Conservation (phyloP, 2,888 invertebrate species). For the Microdon myrmicae region DNA sequence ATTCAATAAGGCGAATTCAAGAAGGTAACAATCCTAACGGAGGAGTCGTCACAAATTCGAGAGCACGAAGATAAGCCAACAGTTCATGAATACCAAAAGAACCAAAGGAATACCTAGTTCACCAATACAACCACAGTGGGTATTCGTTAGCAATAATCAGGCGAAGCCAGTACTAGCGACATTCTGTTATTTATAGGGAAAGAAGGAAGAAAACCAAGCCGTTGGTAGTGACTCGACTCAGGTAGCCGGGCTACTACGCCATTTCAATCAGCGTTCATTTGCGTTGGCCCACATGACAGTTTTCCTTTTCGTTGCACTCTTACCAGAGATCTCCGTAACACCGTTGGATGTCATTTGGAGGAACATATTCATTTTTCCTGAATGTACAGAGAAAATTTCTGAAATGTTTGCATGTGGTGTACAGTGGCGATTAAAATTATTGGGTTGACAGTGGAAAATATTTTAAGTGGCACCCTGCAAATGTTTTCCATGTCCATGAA, state of each 20-base stretch:
- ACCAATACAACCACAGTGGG: too few species aligned
- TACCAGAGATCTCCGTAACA: slow-evolving; percentile 1
- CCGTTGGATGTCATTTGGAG: not conserved
- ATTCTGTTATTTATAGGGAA: too few species aligned
- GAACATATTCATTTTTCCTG: slow-evolving; percentile 11
- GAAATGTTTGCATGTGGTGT: not conserved
- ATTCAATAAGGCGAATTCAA: slow-evolving; percentile 41
- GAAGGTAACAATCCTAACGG: slow-evolving; percentile 34
- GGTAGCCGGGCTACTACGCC: slow-evolving; percentile 14
- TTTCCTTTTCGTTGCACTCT: slow-evolving; percentile 33
- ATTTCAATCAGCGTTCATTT: slow-evolving; percentile 43
- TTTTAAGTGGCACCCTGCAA: too few species aligned
- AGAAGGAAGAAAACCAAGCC: slow-evolving; percentile 20
- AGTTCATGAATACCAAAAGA: too few species aligned
- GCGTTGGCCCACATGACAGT: slow-evolving; percentile 39
- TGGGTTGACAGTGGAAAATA: too few species aligned
- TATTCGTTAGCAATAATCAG: slow-evolving; percentile 16
- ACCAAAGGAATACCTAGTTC: slow-evolving; percentile 24
- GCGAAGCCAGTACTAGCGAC: too few species aligned
- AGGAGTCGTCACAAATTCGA: not conserved
- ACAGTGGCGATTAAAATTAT: slow-evolving; percentile 16
- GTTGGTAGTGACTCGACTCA: slow-evolving; percentile 8
- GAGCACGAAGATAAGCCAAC: not conserved
- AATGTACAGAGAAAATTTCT: slow-evolving; percentile 5
- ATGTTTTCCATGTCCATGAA: too few species aligned